Conservation (phyloP, 2,888 invertebrate species). For the Shargacucullia verbasci region DNA sequence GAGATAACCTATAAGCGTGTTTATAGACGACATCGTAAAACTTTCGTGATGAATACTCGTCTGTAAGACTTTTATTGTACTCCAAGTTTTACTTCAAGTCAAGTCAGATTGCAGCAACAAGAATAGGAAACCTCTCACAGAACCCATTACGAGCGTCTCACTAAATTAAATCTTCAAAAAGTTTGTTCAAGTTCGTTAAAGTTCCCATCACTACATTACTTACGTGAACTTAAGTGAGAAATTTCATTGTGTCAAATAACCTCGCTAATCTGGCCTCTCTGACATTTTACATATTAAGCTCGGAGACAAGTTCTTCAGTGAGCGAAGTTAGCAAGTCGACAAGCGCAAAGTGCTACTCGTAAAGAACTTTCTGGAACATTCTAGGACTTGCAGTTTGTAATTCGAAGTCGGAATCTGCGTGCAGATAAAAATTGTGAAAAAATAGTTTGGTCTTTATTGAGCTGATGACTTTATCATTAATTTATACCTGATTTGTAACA, state of each 20-base stretch:
- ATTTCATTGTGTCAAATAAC: slow-evolving; percentile 71
- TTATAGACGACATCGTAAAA: slow-evolving; percentile 36
- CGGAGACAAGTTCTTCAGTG: slow-evolving; percentile 60
- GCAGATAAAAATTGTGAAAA: slow-evolving; percentile 31
- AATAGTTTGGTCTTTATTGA: slow-evolving; percentile 4
- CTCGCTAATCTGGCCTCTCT: slow-evolving; percentile 70
- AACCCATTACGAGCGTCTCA: slow-evolving; percentile 34
- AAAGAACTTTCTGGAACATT: slow-evolving; percentile 53
- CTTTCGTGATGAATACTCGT: slow-evolving; percentile 10
- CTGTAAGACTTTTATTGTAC: slow-evolving; percentile 20
- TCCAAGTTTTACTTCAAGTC: slow-evolving; percentile 2
- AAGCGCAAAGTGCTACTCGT: slow-evolving; percentile 54
- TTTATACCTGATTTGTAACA: too few species aligned
- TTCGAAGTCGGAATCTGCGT: slow-evolving; percentile 25
- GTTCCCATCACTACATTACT: slow-evolving; percentile 45
- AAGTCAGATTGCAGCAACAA: slow-evolving; percentile 19
- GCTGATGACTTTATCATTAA: background rate
- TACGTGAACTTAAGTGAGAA: slow-evolving; percentile 58
- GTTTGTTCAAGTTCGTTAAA: slow-evolving; percentile 34
- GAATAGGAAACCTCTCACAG: slow-evolving; percentile 20
- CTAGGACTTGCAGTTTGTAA: slow-evolving; percentile 42
- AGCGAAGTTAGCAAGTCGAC: slow-evolving; percentile 57
- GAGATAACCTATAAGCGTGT: slow-evolving; percentile 15
- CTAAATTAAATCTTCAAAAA: slow-evolving; percentile 46
- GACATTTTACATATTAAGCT: slow-evolving; percentile 78